Evolutionary conservation across 2,888 invertebrate species (phyloP).

Genomic region (Isoperla grammatica): DNA sequence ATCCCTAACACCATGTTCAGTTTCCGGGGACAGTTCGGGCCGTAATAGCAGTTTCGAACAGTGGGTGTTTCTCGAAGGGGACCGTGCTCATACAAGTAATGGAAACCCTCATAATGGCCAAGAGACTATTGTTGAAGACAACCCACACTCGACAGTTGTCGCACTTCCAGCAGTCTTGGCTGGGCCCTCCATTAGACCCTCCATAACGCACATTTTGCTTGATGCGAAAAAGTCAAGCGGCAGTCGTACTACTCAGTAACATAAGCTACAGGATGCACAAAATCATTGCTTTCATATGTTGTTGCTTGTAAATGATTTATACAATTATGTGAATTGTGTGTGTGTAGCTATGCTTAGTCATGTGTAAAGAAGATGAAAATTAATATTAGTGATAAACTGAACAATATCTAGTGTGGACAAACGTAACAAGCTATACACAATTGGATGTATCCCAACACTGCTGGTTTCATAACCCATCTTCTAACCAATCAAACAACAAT

Average conservation of each 20-base stretch:
- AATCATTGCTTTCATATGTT: background rate
- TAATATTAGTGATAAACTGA: no score
- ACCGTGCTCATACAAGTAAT: constrained; percentile 20
- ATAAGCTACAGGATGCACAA: background rate
- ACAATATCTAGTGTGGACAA: no score
- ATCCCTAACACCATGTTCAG: constrained; percentile 18
- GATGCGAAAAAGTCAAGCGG: constrained; percentile 27
- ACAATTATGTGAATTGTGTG: background rate
- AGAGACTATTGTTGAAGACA: constrained; percentile 30
- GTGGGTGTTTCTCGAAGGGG: constrained; percentile 41
- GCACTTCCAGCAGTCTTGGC: constrained; percentile 32
- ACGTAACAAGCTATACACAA: no score
- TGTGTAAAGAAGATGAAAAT: no score
- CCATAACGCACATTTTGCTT: constrained; percentile 40
- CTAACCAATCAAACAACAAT: no score
- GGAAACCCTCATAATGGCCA: constrained; percentile 32
- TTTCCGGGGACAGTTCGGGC: constrained; percentile 35
- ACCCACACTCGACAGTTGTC: constrained; percentile 32
- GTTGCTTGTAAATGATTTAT: background rate
- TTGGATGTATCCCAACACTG: no score
- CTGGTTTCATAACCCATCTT: no score
- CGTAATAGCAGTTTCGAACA: constrained; percentile 39
- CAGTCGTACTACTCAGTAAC: constrained; percentile 12
- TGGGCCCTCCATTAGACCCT: constrained; percentile 38
- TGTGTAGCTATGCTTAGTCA: no score